phyloP scores from a whole-genome alignment of 1,140 invertebrate genomes.

The Agrypnia vestita region DNA sequence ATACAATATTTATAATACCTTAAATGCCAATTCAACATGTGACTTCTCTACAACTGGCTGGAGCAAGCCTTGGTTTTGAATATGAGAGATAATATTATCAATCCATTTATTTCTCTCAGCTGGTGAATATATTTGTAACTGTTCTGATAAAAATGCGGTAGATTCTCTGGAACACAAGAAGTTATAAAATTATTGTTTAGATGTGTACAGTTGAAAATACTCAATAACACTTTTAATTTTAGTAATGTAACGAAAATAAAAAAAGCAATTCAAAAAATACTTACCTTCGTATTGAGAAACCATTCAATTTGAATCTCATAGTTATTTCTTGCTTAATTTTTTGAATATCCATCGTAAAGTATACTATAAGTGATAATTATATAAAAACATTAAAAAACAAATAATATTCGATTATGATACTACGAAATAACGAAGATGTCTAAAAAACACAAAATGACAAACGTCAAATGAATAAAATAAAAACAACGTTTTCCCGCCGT shows the following conservation, averaged over 20 bases:
- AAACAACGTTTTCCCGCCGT: neutral
- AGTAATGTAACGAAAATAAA: too few species aligned
- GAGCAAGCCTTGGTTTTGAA: slow-evolving; percentile 81
- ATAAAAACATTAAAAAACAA: neutral
- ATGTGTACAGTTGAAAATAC: too few species aligned
- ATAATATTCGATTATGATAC: neutral
- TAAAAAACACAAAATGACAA: neutral
- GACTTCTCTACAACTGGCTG: slow-evolving; percentile 81
- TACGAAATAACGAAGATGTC: neutral
- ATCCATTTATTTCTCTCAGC: slow-evolving; percentile 71
- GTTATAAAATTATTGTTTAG: slow-evolving; percentile 19
- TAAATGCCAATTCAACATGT: slow-evolving; percentile 82
- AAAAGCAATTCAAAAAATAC: neutral
- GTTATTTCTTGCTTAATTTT: slow-evolving; percentile 53
- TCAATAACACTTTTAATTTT: slow-evolving; percentile 5
- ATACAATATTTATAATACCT: slow-evolving; percentile 68
- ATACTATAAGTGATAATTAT: neutral
- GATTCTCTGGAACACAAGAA: slow-evolving; percentile 49
- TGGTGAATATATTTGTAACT: slow-evolving; percentile 62
- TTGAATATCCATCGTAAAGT: slow-evolving; percentile 61
- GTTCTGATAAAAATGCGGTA: slow-evolving; percentile 48
- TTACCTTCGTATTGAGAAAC: slow-evolving; percentile 56
- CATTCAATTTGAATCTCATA: slow-evolving; percentile 58
- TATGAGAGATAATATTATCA: slow-evolving; percentile 72
- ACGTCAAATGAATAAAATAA: slow-evolving; percentile 4